Percentiles rank a stretch among this genome's conserved stretches.
These are phyloP conservation scores for Cyprinodon tularosa DNA, from an alignment of 2,113 vertebrate genomes.

Conservation along the genomic window DNA sequence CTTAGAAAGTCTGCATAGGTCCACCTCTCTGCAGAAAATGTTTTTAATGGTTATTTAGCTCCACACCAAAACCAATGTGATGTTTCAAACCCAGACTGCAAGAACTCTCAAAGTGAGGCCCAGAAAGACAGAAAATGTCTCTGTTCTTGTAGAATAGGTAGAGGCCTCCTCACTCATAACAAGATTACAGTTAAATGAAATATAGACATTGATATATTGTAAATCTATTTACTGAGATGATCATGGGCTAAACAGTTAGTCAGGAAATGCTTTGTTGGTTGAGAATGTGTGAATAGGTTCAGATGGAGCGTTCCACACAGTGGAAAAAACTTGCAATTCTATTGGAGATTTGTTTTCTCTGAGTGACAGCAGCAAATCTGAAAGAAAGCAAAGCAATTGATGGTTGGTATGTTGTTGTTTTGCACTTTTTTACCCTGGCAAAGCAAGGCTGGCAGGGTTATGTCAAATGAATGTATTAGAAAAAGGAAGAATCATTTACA, in stretches of 20 bases:
- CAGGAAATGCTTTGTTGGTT: neutral
- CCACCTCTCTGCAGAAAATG: no score
- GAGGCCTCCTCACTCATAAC: neutral
- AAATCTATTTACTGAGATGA: neutral
- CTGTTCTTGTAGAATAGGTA: neutral
- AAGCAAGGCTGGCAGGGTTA: slow-evolving; percentile 44
- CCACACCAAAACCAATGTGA: neutral
- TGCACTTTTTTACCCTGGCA: slow-evolving; percentile 63
- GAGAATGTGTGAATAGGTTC: neutral
- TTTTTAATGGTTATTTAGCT: no score
- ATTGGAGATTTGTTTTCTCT: slow-evolving; percentile 20
- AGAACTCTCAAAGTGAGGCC: neutral
- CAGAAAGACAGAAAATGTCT: neutral
- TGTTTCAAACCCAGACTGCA: neutral
- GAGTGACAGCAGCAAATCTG: slow-evolving; percentile 27
- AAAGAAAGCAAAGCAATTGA: slow-evolving; percentile 35
- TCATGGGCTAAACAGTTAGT: neutral
- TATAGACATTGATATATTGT: neutral
- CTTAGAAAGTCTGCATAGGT: no score
- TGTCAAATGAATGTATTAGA: slow-evolving; percentile 65
- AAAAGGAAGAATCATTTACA: slow-evolving; percentile 51
- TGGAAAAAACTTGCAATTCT: slow-evolving; percentile 2
- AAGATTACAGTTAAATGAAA: neutral
- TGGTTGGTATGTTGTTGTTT: slow-evolving; percentile 53
- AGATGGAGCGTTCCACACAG: neutral